A percentile compares a stretch with the other conserved stretches of the same genome.
Conservation (phyloP, 2,888 invertebrate species). For the Agrilus cyanescens region DNA sequence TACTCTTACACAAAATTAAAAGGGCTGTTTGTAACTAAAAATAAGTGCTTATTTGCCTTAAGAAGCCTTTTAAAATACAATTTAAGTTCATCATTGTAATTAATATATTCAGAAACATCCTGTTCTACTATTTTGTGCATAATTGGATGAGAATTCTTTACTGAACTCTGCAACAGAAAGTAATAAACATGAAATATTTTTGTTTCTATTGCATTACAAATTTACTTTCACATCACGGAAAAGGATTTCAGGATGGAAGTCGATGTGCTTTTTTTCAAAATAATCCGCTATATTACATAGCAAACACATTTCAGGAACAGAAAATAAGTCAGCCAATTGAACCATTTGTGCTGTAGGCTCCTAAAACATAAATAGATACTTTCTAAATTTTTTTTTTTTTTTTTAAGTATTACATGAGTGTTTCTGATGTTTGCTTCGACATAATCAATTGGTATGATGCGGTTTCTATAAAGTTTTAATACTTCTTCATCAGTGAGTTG, state of each 20-base stretch:
- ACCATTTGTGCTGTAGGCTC: conserved; percentile 60
- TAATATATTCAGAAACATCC: conserved; percentile 69
- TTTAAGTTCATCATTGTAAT: conserved; percentile 59
- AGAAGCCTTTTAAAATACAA: conserved; percentile 65
- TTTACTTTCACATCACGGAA: conserved; percentile 41
- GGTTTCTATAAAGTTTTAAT: conserved; percentile 69
- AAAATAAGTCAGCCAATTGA: conserved; percentile 91
- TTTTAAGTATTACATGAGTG: conserved; percentile 45
- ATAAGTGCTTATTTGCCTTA: conserved; percentile 71
- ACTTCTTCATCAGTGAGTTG: conserved; percentile 78
- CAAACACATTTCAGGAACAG: conserved; percentile 91
- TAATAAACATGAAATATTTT: neutral
- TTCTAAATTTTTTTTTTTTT: conserved; percentile 9
- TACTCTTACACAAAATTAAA: conserved; percentile 80
- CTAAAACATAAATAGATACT: conserved; percentile 29
- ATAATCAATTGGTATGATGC: conserved; percentile 76
- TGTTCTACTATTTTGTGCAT: conserved; percentile 84
- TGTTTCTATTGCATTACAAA: neutral
- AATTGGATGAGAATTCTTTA: conserved; percentile 74
- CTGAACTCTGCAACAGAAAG: conserved; percentile 54
- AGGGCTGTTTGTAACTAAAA: conserved; percentile 94
- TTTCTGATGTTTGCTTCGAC: conserved; percentile 68
- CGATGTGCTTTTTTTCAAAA: conserved; percentile 78
- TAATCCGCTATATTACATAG: conserved; percentile 90
- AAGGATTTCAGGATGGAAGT: conserved; percentile 90